Evolutionary conservation across 2,113 vertebrate species (phyloP).

Genomic region (Lamprologus tigripictilis): DNA sequence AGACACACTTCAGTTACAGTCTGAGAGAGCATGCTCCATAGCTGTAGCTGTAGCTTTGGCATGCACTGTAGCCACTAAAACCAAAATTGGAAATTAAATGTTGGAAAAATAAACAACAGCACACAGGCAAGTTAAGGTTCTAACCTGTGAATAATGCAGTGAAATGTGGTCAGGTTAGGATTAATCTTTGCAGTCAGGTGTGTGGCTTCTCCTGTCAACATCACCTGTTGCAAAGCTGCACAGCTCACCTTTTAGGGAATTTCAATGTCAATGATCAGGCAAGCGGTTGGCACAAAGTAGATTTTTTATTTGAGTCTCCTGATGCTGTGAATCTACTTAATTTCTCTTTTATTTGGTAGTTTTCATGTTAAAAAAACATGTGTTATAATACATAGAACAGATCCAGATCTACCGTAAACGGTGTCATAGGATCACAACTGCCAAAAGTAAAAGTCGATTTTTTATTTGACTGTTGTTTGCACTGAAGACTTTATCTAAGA

Average conservation of each 20-base stretch:
- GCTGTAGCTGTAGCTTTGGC: constrained; percentile 14
- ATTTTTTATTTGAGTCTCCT: background rate
- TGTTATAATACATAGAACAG: background rate
- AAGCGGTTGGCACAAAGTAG: background rate
- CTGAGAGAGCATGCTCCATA: constrained; percentile 43
- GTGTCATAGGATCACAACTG: background rate
- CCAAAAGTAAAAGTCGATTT: background rate
- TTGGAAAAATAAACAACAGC: background rate
- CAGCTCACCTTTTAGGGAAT: background rate
- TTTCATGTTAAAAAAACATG: background rate
- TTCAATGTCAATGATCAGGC: background rate
- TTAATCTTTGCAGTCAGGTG: background rate
- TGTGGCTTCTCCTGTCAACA: background rate
- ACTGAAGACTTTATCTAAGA: background rate
- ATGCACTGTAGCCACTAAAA: constrained; percentile 46
- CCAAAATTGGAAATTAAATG: background rate
- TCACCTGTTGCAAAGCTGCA: background rate
- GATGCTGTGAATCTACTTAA: background rate
- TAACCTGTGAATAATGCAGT: background rate
- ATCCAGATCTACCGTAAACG: background rate
- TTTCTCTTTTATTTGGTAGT: background rate
- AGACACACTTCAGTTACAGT: constrained; percentile 55
- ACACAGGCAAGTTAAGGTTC: background rate
- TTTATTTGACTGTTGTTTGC: background rate
- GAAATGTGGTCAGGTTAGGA: background rate